Conservation (phyloP, 2,113 vertebrate genomes). For the Sclerurus mexicanus region DNA sequence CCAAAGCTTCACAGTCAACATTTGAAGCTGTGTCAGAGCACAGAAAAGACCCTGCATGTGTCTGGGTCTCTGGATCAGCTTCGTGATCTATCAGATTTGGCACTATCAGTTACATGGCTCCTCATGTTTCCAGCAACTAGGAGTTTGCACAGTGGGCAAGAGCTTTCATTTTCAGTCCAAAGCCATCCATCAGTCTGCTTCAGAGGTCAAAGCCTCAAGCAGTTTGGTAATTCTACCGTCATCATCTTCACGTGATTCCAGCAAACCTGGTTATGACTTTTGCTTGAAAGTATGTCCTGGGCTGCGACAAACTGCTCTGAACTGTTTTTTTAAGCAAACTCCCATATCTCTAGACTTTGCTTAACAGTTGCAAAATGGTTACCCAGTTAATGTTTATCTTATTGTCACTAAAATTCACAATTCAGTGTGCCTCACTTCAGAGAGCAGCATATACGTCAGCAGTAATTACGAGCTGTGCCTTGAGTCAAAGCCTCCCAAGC, state of each 20-base stretch:
- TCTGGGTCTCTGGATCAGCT: background rate
- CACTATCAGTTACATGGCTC: background rate
- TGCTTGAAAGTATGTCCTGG: background rate
- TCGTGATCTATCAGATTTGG: background rate
- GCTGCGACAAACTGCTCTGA: background rate
- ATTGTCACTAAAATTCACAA: constrained; percentile 11
- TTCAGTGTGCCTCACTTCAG: background rate
- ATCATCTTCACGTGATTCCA: background rate
- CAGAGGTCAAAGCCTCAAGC: constrained; percentile 18
- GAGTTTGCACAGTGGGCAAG: background rate
- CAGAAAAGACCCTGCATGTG: background rate
- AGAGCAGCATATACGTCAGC: background rate
- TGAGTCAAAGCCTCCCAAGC: background rate
- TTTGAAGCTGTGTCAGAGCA: background rate
- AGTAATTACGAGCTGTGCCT: background rate
- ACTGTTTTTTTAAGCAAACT: constrained; percentile 14
- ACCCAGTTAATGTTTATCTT: constrained; percentile 48
- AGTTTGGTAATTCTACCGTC: background rate
- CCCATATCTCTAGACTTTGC: constrained; percentile 27
- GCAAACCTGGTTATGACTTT: background rate
- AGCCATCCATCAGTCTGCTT: background rate
- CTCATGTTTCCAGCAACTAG: background rate
- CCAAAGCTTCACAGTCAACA: background rate
- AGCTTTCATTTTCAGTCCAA: background rate
- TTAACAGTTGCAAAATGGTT: constrained; percentile 44